Conservation (phyloP, 53 echinoderm and acorn worm species). For the Stichopus horrens region DNA sequence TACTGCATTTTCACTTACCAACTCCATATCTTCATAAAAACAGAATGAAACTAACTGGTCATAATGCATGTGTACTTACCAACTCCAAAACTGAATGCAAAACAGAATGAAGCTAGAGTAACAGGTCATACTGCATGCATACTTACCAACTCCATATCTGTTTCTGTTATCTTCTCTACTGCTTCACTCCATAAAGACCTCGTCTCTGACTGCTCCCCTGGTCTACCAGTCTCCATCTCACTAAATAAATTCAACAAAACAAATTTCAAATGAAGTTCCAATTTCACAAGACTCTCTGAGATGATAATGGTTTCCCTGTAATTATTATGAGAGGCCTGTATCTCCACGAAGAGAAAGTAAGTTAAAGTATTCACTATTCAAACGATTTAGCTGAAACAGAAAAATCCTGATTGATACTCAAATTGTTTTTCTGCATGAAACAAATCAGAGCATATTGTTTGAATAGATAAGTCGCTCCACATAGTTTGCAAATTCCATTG, state of each 20-base stretch:
- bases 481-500: not conserved
- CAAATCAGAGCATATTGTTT: not conserved
- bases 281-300: no score
- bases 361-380: no score
- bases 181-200: constrained; percentile 52
- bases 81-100: no score
- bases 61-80: no score
- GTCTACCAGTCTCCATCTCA: constrained; percentile 12
- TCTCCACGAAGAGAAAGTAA: no score
- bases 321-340: no score
- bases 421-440: not conserved
- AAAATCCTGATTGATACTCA: not conserved
- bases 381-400: no score
- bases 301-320: no score
- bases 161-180: constrained; percentile 57
- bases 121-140: not conserved
- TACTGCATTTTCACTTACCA: no score
- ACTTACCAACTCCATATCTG: constrained; percentile 66
- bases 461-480: not conserved
- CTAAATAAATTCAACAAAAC: not conserved
- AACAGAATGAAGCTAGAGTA: no score
- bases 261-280: not conserved
- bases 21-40: no score
- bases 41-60: no score
- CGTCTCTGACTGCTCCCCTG: not conserved